Conservation (phyloP, 2,113 vertebrate species). For the Eurypyga helias region DNA sequence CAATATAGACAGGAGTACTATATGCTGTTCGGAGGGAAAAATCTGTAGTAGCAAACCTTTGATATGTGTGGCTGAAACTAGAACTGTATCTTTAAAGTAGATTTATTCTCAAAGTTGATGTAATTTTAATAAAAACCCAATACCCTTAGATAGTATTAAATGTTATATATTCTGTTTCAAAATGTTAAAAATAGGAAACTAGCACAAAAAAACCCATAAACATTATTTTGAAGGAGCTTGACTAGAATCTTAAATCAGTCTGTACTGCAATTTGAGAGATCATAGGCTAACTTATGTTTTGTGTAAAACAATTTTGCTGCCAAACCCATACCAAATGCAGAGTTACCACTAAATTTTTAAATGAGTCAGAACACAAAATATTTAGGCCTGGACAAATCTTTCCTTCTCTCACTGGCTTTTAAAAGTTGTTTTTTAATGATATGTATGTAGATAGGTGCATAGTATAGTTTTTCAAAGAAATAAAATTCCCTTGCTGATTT, state of each 20-base stretch:
- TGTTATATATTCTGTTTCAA: neutral
- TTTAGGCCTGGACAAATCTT: neutral
- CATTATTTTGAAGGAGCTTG: neutral
- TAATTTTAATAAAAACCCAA: neutral
- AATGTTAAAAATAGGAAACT: neutral
- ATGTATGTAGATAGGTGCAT: neutral
- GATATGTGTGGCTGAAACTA: neutral
- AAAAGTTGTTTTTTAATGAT: neutral
- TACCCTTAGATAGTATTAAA: neutral
- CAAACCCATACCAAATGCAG: neutral
- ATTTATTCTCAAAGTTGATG: neutral
- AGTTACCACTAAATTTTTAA: neutral
- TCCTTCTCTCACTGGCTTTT: neutral
- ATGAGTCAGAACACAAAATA: neutral
- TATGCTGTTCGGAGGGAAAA: neutral
- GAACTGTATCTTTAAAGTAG: neutral
- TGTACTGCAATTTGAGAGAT: neutral
- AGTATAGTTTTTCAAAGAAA: neutral
- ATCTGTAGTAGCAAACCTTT: neutral
- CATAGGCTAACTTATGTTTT: neutral
- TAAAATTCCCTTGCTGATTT: neutral
- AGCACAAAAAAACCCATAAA: neutral
- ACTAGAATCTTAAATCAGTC: neutral
- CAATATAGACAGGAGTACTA: neutral
- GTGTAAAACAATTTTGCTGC: neutral